Evolutionary conservation across 2,113 vertebrate species (phyloP).

Genomic region (Mesembrinibis cayennensis): DNA sequence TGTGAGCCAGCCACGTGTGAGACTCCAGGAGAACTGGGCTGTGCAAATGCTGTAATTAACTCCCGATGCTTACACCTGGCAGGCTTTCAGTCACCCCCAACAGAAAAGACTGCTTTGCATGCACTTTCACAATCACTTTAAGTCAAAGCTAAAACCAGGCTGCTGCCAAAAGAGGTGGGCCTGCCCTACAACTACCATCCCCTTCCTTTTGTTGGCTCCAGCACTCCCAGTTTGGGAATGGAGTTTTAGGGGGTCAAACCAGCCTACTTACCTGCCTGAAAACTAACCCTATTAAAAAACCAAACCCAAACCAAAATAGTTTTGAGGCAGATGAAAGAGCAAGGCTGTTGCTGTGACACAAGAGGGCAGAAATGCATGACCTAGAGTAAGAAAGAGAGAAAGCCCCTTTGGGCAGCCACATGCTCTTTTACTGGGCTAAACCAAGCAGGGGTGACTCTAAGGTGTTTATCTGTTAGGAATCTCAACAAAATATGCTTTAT

Average conservation of each 20-base stretch:
- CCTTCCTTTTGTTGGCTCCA: background rate
- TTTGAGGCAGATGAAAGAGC: background rate
- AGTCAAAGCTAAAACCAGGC: background rate
- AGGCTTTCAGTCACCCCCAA: background rate
- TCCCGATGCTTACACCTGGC: background rate
- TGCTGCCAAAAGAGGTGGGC: background rate
- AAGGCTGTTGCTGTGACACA: constrained; percentile 4
- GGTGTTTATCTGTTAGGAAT: background rate
- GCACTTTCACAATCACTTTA: background rate
- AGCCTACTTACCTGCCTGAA: background rate
- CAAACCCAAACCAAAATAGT: background rate
- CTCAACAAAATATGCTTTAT: background rate
- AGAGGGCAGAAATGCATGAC: constrained; percentile 17
- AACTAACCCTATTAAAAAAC: background rate
- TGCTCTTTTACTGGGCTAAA: background rate
- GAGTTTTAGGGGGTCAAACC: background rate
- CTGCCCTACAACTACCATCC: background rate
- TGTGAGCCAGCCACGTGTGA: background rate
- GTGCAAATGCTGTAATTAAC: background rate
- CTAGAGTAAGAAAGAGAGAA: background rate
- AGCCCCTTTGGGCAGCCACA: background rate
- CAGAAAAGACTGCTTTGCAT: background rate
- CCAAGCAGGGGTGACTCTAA: background rate
- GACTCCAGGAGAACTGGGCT: background rate
- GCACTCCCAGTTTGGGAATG: background rate